phyloP scores from a whole-genome alignment of 2,113 vertebrate genomes.

The Neodontobutis hainanensis region DNA sequence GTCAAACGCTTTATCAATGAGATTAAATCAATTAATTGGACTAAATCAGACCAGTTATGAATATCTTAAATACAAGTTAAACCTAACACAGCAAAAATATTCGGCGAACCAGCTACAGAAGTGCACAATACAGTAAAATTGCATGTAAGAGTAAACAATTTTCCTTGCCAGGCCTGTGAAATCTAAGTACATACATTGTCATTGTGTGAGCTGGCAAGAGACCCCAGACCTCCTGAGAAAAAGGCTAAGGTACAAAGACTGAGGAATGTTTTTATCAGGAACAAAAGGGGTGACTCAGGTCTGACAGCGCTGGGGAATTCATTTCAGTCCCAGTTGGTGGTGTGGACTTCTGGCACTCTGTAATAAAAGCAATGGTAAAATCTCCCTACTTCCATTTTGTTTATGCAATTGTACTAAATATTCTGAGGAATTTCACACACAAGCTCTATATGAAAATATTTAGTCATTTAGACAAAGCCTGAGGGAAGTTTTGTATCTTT shows the following conservation, averaged over 20 bases:
- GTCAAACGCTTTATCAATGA: too few species aligned
- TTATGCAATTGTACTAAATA: slow-evolving; percentile 73
- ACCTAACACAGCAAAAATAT: slow-evolving; percentile 17
- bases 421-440: slow-evolving; percentile 24
- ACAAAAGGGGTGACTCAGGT: slow-evolving; percentile 77
- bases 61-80: neutral
- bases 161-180: slow-evolving; percentile 71
- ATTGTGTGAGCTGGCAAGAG: slow-evolving; percentile 71
- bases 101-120: slow-evolving; percentile 38
- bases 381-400: slow-evolving; percentile 75
- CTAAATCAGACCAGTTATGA: neutral
- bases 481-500: neutral
- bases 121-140: slow-evolving; percentile 53
- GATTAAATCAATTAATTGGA: too few species aligned
- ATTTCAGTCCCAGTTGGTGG: slow-evolving; percentile 83
- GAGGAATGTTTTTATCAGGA: slow-evolving; percentile 77
- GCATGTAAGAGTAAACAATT: slow-evolving; percentile 59
- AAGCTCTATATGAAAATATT: slow-evolving; percentile 7
- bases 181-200: slow-evolving; percentile 73
- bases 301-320: slow-evolving; percentile 78
- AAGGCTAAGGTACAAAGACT: slow-evolving; percentile 72
- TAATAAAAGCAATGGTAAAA: slow-evolving; percentile 81
- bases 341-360: slow-evolving; percentile 70
- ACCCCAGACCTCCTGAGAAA: slow-evolving; percentile 51
- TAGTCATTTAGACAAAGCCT: neutral